These are phyloP conservation scores for Meloidogyne exigua DNA, from an alignment of 1,140 invertebrate genomes.

Conservation along the genomic window DNA sequence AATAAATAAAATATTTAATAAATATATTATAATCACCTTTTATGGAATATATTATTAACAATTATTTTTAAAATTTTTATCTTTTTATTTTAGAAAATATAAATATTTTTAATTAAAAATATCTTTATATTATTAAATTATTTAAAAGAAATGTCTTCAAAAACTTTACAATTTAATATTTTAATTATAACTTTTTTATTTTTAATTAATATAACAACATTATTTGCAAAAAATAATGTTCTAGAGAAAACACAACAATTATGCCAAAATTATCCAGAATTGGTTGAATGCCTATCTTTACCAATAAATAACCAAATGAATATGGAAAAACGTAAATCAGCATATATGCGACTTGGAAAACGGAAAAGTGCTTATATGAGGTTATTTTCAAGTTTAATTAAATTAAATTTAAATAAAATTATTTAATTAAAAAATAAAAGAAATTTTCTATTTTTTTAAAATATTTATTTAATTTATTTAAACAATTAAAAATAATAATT, in stretches of 20 bases:
- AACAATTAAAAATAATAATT: no score
- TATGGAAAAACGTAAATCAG: slow-evolving; percentile 36
- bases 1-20: no score
- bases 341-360: slow-evolving; percentile 41
- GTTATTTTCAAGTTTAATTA: slow-evolving; percentile 1
- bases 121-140: no score
- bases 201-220: not conserved
- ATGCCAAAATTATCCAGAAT: not conserved
- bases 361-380: slow-evolving; percentile 40
- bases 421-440: not conserved
- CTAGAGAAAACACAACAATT: not conserved
- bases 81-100: no score
- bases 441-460: no score
- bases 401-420: not conserved
- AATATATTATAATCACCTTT: no score
- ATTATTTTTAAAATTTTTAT: no score
- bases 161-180: not conserved
- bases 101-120: no score
- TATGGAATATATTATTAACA: no score
- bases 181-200: not conserved
- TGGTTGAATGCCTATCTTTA: not conserved
- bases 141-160: no score
- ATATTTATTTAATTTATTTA: no score
- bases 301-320: not conserved
- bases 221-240: not conserved